Conservation (phyloP, 1,140 invertebrate genomes). For the Tribolium castaneum region DNA sequence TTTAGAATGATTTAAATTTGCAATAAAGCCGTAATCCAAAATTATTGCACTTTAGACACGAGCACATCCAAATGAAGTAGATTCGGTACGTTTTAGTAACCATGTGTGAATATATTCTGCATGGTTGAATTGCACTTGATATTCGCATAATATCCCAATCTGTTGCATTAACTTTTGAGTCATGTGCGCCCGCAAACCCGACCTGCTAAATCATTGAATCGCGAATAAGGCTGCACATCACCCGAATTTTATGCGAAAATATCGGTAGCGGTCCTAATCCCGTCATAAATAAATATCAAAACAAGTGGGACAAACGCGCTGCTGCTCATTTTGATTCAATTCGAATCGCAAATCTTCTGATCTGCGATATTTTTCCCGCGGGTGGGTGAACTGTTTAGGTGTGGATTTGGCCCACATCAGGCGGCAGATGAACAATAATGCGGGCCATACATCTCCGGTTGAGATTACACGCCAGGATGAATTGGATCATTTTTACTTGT, state of each 20-base stretch:
- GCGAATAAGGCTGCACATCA: conserved; percentile 23
- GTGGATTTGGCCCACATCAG: conserved; percentile 42
- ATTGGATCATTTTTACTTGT: conserved; percentile 49
- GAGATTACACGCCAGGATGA: conserved; percentile 44
- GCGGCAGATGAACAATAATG: conserved; percentile 48
- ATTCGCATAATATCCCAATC: background rate
- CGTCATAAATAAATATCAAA: conserved; percentile 32
- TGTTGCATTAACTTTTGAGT: conserved; percentile 2
- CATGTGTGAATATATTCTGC: background rate
- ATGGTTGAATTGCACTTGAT: background rate
- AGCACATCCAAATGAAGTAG: too few relatives aligned
- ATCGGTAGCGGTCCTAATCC: conserved; percentile 1
- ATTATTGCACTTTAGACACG: too few relatives aligned
- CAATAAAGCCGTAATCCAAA: too few relatives aligned
- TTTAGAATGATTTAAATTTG: too few relatives aligned
- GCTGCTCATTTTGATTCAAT: conserved; percentile 24
- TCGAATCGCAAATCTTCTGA: conserved; percentile 37
- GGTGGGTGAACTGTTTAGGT: conserved; percentile 33
- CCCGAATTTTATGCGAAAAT: conserved; percentile 20
- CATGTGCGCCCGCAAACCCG: background rate
- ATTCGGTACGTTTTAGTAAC: too few relatives aligned
- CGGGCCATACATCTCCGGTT: conserved; percentile 46
- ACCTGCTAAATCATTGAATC: conserved; percentile 26
- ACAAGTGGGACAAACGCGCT: background rate
- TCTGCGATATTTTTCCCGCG: conserved; percentile 34